Evolutionary conservation across 2,797 vertebrate genomes (phyloP).

Genomic region (Crocodylus rhombifer): DNA sequence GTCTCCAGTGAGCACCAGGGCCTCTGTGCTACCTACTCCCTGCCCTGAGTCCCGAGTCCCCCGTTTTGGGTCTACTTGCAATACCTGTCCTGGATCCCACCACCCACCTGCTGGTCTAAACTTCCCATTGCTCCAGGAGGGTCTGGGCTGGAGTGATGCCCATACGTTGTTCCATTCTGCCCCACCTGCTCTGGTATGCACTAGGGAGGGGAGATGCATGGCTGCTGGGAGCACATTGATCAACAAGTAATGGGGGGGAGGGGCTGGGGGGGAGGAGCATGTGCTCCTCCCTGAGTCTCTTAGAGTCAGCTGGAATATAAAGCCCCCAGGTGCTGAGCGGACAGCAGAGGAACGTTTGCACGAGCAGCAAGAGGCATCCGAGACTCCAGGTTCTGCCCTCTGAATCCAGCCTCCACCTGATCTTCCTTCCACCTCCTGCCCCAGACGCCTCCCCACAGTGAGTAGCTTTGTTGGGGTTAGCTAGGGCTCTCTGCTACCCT

Average conservation of each 20-base stretch:
- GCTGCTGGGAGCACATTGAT: slow-evolving; percentile 30
- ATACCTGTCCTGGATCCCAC: no score
- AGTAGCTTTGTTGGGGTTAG: neutral
- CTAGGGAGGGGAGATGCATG: neutral
- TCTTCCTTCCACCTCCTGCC: neutral
- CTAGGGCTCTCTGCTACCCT: neutral
- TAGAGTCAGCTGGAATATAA: slow-evolving; percentile 51
- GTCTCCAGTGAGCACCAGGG: neutral
- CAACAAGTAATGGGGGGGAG: slow-evolving; percentile 30
- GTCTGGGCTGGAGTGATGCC: neutral
- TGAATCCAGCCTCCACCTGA: neutral
- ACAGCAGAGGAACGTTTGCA: neutral
- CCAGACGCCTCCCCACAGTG: neutral
- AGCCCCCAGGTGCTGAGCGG: slow-evolving; percentile 7
- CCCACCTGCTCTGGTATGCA: neutral
- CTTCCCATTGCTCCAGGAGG: no score
- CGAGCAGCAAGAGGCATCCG: neutral
- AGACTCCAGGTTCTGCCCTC: neutral
- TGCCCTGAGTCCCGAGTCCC: neutral
- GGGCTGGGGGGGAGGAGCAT: neutral
- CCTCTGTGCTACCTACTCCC: neutral
- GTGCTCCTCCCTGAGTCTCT: neutral
- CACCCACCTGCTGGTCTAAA: neutral
- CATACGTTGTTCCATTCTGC: neutral
- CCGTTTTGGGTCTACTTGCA: neutral